Evolutionary conservation across 2,888 invertebrate species (phyloP).

Genomic region (Zygogramma bicolorata): DNA sequence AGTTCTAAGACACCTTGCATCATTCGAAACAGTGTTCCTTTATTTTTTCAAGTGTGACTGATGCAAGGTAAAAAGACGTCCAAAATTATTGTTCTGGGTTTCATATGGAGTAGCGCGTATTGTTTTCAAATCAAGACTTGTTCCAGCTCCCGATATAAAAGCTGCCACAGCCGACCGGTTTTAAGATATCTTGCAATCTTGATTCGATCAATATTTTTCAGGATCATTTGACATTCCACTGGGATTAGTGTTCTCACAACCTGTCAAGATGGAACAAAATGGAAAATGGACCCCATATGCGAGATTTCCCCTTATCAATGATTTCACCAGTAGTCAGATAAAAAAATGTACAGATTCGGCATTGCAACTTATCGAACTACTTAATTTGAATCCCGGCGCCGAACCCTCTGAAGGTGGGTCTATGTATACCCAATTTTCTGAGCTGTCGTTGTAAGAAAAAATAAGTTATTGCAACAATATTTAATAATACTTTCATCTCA

Average conservation of each 20-base stretch:
- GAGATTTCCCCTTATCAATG: constrained; percentile 52
- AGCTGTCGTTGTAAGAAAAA: neutral
- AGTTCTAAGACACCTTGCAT: no score
- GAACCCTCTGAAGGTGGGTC: neutral
- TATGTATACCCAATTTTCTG: neutral
- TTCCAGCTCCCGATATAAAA: no score
- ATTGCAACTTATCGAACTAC: neutral
- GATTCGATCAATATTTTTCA: no score
- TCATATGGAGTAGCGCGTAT: no score
- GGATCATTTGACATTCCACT: constrained; percentile 70
- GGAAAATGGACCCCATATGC: constrained; percentile 67
- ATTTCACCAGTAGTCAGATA: constrained; percentile 33
- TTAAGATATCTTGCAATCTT: no score
- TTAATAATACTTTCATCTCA: neutral
- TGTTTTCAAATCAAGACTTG: no score
- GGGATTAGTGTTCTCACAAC: constrained; percentile 72
- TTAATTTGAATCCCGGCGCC: neutral
- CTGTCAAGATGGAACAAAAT: constrained; percentile 65
- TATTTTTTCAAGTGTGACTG: no score
- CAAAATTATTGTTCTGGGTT: no score
- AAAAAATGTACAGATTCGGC: constrained; percentile 14
- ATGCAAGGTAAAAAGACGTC: no score
- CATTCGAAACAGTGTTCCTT: no score
- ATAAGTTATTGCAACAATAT: neutral
- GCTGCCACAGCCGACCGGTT: no score